phyloP scores from a whole-genome alignment of 2,888 invertebrate genomes.

The Drosophila sordidula region DNA sequence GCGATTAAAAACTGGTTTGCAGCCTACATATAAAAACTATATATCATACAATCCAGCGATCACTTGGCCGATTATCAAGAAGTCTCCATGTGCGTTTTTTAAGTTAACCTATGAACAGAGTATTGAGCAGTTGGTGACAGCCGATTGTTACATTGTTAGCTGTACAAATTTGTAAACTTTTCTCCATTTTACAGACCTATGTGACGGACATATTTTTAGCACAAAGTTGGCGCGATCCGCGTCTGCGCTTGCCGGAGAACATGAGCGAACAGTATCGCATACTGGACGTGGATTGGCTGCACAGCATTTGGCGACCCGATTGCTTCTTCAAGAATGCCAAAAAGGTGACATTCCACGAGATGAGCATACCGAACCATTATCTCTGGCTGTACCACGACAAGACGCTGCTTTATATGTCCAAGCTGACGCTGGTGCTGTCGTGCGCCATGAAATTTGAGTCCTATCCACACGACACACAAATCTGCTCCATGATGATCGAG shows the following conservation, averaged over 20 bases:
- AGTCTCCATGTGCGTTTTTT: no score
- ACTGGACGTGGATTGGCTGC: conserved; percentile 95
- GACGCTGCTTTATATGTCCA: conserved; percentile 96
- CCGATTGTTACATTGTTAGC: no score
- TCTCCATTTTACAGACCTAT: conserved; percentile 89
- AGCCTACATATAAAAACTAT: no score
- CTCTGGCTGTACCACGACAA: conserved; percentile 96
- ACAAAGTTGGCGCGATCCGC: conserved; percentile 96
- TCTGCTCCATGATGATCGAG: conserved; percentile 97
- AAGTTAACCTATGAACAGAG: no score
- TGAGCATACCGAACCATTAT: conserved; percentile 97
- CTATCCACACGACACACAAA: conserved; percentile 97
- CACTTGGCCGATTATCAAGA: no score
- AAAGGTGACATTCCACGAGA: conserved; percentile 96
- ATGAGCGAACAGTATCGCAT: conserved; percentile 97
- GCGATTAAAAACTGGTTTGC: no score
- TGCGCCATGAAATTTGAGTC: conserved; percentile 98
- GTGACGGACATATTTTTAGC: conserved; percentile 96
- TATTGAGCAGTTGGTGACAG: no score
- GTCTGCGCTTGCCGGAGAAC: conserved; percentile 95
- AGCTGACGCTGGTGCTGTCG: conserved; percentile 95
- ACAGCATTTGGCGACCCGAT: conserved; percentile 96
- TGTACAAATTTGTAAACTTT: background rate
- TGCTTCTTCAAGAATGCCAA: conserved; percentile 97
- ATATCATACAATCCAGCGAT: no score